phyloP scores from a whole-genome alignment of 2,113 vertebrate species.

The Stigmatopora nigra region DNA sequence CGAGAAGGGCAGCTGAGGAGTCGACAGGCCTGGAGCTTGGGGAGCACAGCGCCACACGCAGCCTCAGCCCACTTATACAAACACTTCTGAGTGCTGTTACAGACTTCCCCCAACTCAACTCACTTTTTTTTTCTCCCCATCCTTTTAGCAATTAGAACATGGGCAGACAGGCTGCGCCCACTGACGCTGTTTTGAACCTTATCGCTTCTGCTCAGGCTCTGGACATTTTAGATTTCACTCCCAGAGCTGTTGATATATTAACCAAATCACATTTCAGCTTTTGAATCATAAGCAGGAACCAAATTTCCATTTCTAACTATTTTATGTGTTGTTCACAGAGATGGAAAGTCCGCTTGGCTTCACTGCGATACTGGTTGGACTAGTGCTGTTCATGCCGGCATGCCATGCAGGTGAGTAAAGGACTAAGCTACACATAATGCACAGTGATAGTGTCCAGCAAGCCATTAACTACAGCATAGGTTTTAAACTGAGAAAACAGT shows the following conservation, averaged over 20 bases:
- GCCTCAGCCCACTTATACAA: conserved; percentile 46
- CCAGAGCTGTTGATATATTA: background rate
- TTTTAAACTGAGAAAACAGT: background rate
- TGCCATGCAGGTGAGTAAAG: conserved; percentile 52
- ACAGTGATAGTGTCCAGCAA: background rate
- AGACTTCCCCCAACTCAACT: conserved; percentile 31
- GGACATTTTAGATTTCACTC: conserved; percentile 6
- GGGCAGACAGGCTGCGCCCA: conserved; percentile 69
- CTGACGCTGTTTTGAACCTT: conserved; percentile 60
- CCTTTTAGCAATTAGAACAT: conserved; percentile 56
- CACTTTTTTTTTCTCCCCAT: conserved; percentile 32
- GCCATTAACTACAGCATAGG: background rate
- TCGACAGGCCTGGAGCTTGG: conserved; percentile 54
- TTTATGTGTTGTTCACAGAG: conserved; percentile 47
- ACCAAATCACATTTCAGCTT: background rate
- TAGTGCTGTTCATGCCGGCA: conserved; percentile 38
- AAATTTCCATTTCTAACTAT: background rate
- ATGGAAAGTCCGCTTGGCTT: conserved; percentile 58
- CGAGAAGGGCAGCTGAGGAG: conserved; percentile 54
- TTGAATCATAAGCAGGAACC: conserved; percentile 1
- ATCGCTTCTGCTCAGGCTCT: conserved; percentile 53
- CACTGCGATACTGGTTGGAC: conserved; percentile 39
- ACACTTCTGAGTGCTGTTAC: conserved; percentile 38
- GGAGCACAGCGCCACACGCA: conserved; percentile 32
- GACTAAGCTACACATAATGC: background rate